phyloP scores from a whole-genome alignment of 2,113 vertebrate genomes.

The Sarotherodon lohbergeri region DNA sequence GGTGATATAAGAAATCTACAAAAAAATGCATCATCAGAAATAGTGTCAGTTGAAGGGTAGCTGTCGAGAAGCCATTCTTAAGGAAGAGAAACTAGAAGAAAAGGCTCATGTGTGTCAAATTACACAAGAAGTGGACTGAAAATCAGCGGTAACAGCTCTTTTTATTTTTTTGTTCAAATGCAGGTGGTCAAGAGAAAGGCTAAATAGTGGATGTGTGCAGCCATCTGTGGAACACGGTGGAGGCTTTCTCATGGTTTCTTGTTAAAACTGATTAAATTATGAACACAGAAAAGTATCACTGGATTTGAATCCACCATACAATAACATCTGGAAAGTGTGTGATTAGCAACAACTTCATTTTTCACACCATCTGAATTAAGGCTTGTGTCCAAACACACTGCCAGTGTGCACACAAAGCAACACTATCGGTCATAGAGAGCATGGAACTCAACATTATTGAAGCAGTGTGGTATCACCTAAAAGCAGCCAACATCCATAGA shows the following conservation, averaged over 20 bases:
- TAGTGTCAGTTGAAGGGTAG: not conserved
- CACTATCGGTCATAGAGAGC: not conserved
- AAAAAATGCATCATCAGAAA: not conserved
- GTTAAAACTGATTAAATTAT: not conserved
- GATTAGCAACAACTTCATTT: not conserved
- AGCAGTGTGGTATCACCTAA: not conserved
- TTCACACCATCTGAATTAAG: not conserved
- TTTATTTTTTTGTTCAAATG: not conserved
- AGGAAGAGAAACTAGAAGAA: not conserved
- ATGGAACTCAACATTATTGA: not conserved
- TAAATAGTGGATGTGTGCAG: not conserved
- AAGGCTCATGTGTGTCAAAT: not conserved
- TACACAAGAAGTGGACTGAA: not conserved
- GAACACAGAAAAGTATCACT: not conserved
- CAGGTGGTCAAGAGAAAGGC: not conserved
- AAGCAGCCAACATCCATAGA: not conserved
- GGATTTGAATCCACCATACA: not conserved
- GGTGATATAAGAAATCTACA: not conserved
- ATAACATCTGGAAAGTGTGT: not conserved
- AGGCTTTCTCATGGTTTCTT: not conserved
- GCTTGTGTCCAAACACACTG: not conserved
- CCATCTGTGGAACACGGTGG: not conserved
- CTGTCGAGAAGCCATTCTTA: not conserved
- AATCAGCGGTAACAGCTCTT: not conserved
- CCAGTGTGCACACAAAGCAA: not conserved